These are phyloP conservation scores for Gymnorhina tibicen DNA, from an alignment of 2,113 vertebrate genomes.

Conservation along the genomic window DNA sequence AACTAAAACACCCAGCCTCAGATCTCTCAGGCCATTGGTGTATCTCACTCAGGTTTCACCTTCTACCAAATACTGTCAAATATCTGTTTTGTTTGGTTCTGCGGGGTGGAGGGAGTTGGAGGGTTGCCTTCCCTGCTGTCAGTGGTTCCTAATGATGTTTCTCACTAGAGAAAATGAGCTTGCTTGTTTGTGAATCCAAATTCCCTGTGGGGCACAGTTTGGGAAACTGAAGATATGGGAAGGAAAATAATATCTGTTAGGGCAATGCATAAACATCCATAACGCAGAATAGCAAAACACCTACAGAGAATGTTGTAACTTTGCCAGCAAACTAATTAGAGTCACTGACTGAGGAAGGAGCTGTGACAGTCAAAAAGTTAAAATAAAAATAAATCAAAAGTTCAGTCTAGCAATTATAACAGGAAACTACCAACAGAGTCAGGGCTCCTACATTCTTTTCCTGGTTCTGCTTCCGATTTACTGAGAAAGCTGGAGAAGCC, in stretches of 20 bases:
- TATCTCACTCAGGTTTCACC: not conserved
- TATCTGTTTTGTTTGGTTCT: constrained; percentile 15
- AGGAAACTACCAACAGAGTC: not conserved
- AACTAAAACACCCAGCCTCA: not conserved
- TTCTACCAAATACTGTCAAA: not conserved
- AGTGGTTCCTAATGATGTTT: constrained; percentile 27
- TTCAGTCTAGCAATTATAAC: constrained; percentile 22
- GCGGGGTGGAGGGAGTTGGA: constrained; percentile 10
- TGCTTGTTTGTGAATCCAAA: not conserved
- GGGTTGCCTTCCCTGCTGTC: not conserved
- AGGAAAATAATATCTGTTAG: not conserved
- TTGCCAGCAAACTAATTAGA: constrained; percentile 36
- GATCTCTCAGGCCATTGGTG: not conserved
- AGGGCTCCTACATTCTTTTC: not conserved
- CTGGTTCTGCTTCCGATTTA: constrained; percentile 15
- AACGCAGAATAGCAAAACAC: constrained; percentile 21
- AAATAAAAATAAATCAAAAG: constrained; percentile 52
- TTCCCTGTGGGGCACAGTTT: not conserved
- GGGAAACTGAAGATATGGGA: constrained; percentile 19
- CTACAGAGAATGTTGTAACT: not conserved
- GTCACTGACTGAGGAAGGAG: not conserved
- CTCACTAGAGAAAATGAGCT: constrained; percentile 25
- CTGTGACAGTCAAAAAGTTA: not conserved
- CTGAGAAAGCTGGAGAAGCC: not conserved
- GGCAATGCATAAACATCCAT: not conserved